A percentile compares a stretch with the other conserved stretches of the same genome.
Conservation (phyloP, 2,797 vertebrate genomes). For the Cyclopterus lumpus region DNA sequence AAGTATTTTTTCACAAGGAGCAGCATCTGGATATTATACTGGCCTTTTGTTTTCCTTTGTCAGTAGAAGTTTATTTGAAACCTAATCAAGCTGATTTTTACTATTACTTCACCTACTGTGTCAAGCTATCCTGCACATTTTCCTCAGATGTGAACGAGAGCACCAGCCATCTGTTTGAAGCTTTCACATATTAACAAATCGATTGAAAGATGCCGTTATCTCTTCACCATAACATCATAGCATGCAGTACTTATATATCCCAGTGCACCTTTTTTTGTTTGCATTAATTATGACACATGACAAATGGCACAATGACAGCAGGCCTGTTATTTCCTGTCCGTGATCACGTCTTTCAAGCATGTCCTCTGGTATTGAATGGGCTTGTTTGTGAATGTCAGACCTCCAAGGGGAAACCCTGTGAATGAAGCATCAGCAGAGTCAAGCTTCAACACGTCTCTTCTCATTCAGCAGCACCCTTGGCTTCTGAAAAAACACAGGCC, state of each 20-base stretch:
- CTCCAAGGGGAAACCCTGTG: constrained; percentile 62
- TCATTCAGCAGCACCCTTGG: constrained; percentile 67
- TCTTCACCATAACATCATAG: not conserved
- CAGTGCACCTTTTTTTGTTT: constrained; percentile 25
- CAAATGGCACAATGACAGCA: constrained; percentile 36
- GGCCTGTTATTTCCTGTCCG: constrained; percentile 58
- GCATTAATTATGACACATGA: constrained; percentile 27
- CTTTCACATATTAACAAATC: constrained; percentile 18
- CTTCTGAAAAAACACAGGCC: constrained; percentile 52
- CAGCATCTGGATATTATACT: constrained; percentile 43
- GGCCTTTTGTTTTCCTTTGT: constrained; percentile 1
- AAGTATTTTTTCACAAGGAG: constrained; percentile 42
- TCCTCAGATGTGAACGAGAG: constrained; percentile 40
- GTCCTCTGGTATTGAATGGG: constrained; percentile 56
- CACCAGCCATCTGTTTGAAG: constrained; percentile 37
- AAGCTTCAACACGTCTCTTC: constrained; percentile 76
- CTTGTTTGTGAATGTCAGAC: constrained; percentile 68
- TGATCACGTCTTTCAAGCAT: constrained; percentile 58
- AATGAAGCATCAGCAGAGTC: constrained; percentile 73
- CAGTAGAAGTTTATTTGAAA: not conserved
- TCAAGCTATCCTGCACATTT: constrained; percentile 21
- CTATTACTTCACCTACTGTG: not conserved
- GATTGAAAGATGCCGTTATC: not conserved
- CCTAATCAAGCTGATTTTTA: not conserved
- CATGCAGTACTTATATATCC: not conserved